Percentiles rank a stretch among this genome's conserved stretches.
These are phyloP conservation scores for Etheostoma nigrum DNA, from an alignment of 2,797 vertebrate species.

Conservation along the genomic window DNA sequence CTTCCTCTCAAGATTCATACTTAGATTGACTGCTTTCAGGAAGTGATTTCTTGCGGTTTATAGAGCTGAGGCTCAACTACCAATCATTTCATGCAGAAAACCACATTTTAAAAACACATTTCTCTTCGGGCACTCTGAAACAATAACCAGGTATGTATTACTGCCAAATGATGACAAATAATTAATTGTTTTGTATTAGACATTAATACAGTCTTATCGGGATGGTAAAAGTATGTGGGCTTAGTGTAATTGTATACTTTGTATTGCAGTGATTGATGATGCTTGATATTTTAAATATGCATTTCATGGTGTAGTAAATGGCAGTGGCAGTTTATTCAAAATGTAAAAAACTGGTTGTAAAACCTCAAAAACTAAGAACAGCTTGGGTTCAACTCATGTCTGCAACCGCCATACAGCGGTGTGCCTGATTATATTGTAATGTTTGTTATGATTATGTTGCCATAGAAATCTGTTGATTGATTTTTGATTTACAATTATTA, in stretches of 20 bases:
- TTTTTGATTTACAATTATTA: background rate
- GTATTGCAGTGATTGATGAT: conserved; percentile 40
- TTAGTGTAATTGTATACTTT: background rate
- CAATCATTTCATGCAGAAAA: conserved; percentile 72
- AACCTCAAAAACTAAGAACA: background rate
- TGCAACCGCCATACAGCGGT: background rate
- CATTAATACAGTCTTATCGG: background rate
- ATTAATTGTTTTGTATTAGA: background rate
- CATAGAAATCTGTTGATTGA: background rate
- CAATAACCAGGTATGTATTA: conserved; percentile 51
- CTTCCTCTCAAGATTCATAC: conserved; percentile 62
- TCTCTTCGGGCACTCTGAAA: conserved; percentile 22
- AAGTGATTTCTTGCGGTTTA: conserved; percentile 79
- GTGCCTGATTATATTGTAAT: background rate
- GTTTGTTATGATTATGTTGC: too few relatives aligned
- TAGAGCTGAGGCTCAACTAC: conserved; percentile 49
- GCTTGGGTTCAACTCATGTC: background rate
- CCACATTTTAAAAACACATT: conserved; percentile 56
- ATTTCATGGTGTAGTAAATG: background rate
- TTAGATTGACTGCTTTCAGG: conserved; percentile 71
- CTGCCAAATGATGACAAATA: background rate
- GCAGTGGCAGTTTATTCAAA: background rate
- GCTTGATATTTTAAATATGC: background rate
- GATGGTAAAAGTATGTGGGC: too few relatives aligned
- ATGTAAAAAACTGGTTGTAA: background rate